Base-by-base conservation (phyloP, 2,797 vertebrate genomes). In the Stomatorhinus walkeri region DNA sequence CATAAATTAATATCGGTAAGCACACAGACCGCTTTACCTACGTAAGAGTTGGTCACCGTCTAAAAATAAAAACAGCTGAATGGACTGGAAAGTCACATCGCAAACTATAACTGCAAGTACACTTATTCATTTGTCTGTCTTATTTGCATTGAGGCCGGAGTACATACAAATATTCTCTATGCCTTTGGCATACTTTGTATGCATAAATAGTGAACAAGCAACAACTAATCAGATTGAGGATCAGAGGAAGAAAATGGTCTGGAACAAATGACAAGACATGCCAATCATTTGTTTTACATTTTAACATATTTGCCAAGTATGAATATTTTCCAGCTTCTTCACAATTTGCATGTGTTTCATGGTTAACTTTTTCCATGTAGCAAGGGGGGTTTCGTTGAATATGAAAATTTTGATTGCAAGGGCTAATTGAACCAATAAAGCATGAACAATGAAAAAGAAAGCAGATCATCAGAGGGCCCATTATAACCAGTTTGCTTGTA, bases 281-380 rank as follows among this genome's bases (percentile, higher is more conserved):
- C 59, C 56, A 89, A 85, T n/a, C 10, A 24, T 40, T 28, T 46
- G 9, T 28, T 64, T n/a, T 28, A 61, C 22, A 24, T 87, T 56
- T 43, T 79, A 40, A 54, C 84, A 86, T 64, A 36, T 6, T 86
- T 36, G 79, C 10, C 32, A 16, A 3, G 54, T 88, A 56, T 89
- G 89, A 89, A 91, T 89, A 91, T 90, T 89, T 92, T 92, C 91
- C 91, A 85, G 49, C 46, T 68, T 87, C 54, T 61, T n/a, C 54
- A n/a, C 2, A 48, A 91, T 90, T 87, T 91, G 81, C 88, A 90
- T 90, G 85, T 89, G 24, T 36, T 43, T 89, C 72, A 88, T 85
- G 59, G n/a, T 46, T 89, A 12, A 87, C 5, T 88, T 48, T 85
- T 61, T 68, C 87, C 89, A 90, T 90, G 19, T 51, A 24, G 14